phyloP scores from a whole-genome alignment of 2,797 vertebrate species.

The Acrossocheilus fasciatus region DNA sequence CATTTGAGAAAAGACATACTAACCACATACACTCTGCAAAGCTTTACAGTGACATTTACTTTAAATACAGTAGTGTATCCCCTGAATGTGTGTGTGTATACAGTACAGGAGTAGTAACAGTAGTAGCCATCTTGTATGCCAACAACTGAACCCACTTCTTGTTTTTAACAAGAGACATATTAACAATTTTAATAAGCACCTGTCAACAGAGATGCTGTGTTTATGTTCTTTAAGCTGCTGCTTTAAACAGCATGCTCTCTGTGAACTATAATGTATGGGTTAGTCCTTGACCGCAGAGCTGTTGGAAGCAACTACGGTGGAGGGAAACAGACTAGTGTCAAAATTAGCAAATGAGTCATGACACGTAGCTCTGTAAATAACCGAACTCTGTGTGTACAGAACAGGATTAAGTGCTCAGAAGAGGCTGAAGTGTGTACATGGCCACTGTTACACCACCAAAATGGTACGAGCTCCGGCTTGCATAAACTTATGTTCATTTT shows the following conservation, averaged over 20 bases:
- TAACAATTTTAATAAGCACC: not conserved
- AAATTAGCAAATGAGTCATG: constrained; percentile 31
- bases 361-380: constrained; percentile 28
- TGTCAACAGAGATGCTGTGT: constrained; percentile 11
- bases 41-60: not conserved
- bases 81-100: not conserved
- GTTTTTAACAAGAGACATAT: not conserved
- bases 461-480: not conserved
- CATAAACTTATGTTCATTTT: not conserved
- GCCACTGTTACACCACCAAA: not conserved
- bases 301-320: constrained; percentile 1
- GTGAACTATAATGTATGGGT: constrained; percentile 5
- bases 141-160: not conserved
- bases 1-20: constrained; percentile 15
- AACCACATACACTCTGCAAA: not conserved
- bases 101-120: not conserved
- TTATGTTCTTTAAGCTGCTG: constrained; percentile 24
- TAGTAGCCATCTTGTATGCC: not conserved
- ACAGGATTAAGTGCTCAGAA: constrained; percentile 32
- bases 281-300: not conserved
- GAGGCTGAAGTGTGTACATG: constrained; percentile 15
- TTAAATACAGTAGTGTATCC: not conserved
- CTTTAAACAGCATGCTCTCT: constrained; percentile 12
- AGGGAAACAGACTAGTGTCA: constrained; percentile 28
- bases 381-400: constrained; percentile 7